Base-by-base conservation (phyloP, 2,113 vertebrate species). In the Myotis lucifugus region DNA sequence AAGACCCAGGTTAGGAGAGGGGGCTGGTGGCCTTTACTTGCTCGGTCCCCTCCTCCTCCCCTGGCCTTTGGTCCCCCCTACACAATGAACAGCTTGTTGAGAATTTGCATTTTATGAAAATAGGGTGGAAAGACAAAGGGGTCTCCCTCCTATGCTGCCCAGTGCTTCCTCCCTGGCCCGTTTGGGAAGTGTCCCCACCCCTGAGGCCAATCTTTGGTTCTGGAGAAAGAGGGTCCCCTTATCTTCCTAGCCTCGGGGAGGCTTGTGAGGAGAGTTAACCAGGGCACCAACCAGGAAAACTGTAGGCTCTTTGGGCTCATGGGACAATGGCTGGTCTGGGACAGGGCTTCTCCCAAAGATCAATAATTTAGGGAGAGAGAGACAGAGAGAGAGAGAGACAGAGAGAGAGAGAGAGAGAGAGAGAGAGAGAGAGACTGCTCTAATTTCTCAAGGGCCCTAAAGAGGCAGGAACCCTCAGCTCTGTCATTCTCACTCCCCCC, bases 51-150 rank as follows among this genome's bases (percentile, higher is more conserved):
- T 73, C 81, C 23, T 15, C 66, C 1, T 0, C 92, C 97, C 91
- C 46, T n/a, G n/a, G n/a, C 54, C 91, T 93, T 66, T 18, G 5
- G 21, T 88, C 76, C 29, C 91, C 89, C 92, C 88, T 73, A 85
- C 78, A 97, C 97, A 97, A 97, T 96, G 96, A 97, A 94, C 94
- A 93, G 95, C 95, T 95, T 97, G 97, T 97, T 97, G 88, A 88
- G 56, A 93, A 96, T 97, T 97, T 98, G 97, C 96, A 96, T 97
- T 98, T 98, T 98, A 96, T 97, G 97, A 97, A 98, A 97, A 98
- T 97, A 83, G 48, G 64, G 29, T 95, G 96, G 85, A 82, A 96
- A 97, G 96, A 97, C 97, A 98, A 97, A 98, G 96, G 96, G 96
- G 97, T 96, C 97, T 95, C 93, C 34, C 50, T 56, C 54, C 69